Percentiles rank a stretch among this genome's conserved stretches.
These are phyloP conservation scores for Drosophila orena DNA, from an alignment of 1,140 invertebrate species.

Conservation along the genomic window DNA sequence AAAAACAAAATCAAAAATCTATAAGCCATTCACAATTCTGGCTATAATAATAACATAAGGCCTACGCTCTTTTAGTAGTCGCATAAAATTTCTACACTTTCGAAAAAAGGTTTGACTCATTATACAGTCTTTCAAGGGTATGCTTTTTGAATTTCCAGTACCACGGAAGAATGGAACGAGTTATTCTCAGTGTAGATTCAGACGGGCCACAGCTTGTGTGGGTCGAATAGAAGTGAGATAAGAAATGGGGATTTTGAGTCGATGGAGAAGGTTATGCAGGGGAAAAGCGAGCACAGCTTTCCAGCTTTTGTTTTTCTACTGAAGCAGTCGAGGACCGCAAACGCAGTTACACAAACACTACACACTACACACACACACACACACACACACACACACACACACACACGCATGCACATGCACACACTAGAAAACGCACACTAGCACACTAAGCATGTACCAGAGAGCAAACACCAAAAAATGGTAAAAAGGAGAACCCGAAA, in stretches of 20 bases:
- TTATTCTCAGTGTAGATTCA: slow-evolving; percentile 2
- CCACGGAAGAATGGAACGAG: no score
- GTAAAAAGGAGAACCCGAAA: slow-evolving; percentile 39
- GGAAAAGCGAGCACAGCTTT: slow-evolving; percentile 58
- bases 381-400: slow-evolving; percentile 26
- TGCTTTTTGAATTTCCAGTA: no score
- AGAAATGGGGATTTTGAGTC: slow-evolving; percentile 3
- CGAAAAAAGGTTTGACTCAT: no score
- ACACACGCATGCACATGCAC: slow-evolving; percentile 18
- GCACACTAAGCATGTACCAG: slow-evolving; percentile 8
- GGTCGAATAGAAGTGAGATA: slow-evolving; percentile 43
- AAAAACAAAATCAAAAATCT: neutral
- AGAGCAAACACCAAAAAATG: slow-evolving; percentile 40
- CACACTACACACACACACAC: slow-evolving; percentile 22
- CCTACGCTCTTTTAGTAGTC: no score
- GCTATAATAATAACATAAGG: no score
- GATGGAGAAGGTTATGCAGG: slow-evolving; percentile 19
- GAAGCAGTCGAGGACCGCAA: slow-evolving; percentile 54
- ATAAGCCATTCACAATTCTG: no score
- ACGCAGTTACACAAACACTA: slow-evolving; percentile 71
- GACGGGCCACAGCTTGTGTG: slow-evolving; percentile 70
- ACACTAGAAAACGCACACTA: slow-evolving; percentile 1
- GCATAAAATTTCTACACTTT: no score
- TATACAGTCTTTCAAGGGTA: no score
- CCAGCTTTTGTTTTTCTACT: slow-evolving; percentile 77